Percentiles rank a stretch among this genome's conserved stretches.
phyloP scores from a whole-genome alignment of 2,797 vertebrate genomes.

The Heterohyrax brucei region DNA sequence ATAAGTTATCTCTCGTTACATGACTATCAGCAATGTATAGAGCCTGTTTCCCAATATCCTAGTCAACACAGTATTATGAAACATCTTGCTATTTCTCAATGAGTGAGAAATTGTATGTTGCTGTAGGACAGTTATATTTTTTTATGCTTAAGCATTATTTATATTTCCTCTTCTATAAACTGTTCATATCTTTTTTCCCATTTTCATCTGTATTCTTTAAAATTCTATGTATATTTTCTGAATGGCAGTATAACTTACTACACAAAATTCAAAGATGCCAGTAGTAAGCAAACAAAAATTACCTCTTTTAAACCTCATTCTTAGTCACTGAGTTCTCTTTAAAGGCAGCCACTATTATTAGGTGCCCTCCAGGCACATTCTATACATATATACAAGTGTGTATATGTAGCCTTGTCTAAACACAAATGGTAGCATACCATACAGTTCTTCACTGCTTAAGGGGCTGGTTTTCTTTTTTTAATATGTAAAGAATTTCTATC shows the following conservation, averaged over 20 bases:
- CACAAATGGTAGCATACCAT: constrained; percentile 9
- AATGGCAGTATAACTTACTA: constrained; percentile 15
- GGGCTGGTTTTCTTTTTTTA: background rate
- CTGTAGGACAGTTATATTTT: background rate
- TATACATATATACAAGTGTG: background rate
- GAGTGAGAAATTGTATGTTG: constrained; percentile 45
- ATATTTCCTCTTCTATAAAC: constrained; percentile 24
- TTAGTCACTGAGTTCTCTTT: background rate
- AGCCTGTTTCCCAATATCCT: constrained; percentile 10
- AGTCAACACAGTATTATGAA: background rate
- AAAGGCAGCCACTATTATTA: constrained; percentile 43
- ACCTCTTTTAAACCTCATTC: constrained; percentile 3
- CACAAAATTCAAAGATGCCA: constrained; percentile 53
- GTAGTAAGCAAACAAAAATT: constrained; percentile 30
- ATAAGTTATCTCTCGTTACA: constrained; percentile 19
- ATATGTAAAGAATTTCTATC: constrained; percentile 39
- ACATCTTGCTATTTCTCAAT: constrained; percentile 56
- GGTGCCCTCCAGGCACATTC: constrained; percentile 28
- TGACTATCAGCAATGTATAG: background rate
- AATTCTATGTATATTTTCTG: constrained; percentile 34
- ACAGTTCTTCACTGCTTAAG: background rate
- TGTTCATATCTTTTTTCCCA: background rate
- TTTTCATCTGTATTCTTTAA: constrained; percentile 40
- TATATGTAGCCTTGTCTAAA: constrained; percentile 1
- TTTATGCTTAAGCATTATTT: constrained; percentile 56